Percentiles rank a stretch among this genome's conserved stretches.
phyloP scores from a whole-genome alignment of 2,888 invertebrate genomes.

The Epirrhoe alternata region DNA sequence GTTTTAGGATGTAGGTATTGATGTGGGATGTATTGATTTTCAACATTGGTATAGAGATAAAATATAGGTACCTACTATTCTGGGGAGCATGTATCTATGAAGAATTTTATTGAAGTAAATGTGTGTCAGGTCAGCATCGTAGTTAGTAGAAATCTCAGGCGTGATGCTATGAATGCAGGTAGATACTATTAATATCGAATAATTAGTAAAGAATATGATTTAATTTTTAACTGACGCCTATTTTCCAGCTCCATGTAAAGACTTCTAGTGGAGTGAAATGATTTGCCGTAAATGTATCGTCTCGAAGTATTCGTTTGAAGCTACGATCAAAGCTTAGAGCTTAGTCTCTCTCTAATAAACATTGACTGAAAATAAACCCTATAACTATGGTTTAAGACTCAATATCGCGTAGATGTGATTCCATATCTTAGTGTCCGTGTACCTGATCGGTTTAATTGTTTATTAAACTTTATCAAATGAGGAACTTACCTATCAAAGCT shows the following conservation, averaged over 20 bases:
- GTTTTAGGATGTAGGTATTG: not conserved
- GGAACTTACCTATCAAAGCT: no score
- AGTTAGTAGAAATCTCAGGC: no score
- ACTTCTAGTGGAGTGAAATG: slow-evolving; percentile 70
- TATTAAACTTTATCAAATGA: not conserved
- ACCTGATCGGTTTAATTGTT: slow-evolving; percentile 11
- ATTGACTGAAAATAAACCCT: slow-evolving; percentile 9
- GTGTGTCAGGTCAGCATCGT: no score
- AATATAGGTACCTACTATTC: no score
- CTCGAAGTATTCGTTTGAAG: slow-evolving; percentile 68
- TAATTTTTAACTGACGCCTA: slow-evolving; percentile 40
- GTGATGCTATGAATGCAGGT: no score
- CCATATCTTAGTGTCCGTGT: slow-evolving; percentile 9
- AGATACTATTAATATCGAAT: no score
- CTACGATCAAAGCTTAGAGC: slow-evolving; percentile 57
- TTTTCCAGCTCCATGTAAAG: slow-evolving; percentile 53
- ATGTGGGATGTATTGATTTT: not conserved
- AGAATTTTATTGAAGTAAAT: no score
- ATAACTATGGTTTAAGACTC: not conserved
- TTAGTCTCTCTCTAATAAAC: slow-evolving; percentile 3
- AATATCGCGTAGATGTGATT: not conserved
- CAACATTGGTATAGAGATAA: not conserved
- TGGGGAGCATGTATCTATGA: no score
- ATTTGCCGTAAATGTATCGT: slow-evolving; percentile 72
- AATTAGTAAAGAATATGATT: no score